Evolutionary conservation across 2,113 vertebrate genomes (phyloP).

Genomic region (Stegastes partitus): DNA sequence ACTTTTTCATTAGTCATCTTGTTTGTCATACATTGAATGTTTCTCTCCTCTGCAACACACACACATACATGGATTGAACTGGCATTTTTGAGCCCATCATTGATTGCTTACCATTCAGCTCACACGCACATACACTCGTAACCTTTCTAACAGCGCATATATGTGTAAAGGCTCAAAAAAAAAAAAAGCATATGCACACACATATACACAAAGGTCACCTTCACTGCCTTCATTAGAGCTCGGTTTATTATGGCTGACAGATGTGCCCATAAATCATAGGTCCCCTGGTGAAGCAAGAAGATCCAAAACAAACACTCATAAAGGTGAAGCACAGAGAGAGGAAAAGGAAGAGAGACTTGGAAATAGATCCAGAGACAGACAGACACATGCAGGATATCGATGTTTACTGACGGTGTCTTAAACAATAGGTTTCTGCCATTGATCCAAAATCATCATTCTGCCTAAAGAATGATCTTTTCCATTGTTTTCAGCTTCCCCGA

Average conservation of each 20-base stretch:
- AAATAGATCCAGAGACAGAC: background rate
- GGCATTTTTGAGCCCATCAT: slow-evolving; percentile 23
- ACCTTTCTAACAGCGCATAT: slow-evolving; percentile 30
- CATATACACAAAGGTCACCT: slow-evolving; percentile 78
- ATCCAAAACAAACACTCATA: slow-evolving; percentile 69
- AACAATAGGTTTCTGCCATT: background rate
- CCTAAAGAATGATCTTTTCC: slow-evolving; percentile 2
- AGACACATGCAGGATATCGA: slow-evolving; percentile 10
- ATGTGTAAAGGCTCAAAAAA: slow-evolving; percentile 15
- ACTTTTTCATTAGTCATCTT: background rate
- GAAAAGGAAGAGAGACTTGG: background rate
- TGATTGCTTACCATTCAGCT: slow-evolving; percentile 38
- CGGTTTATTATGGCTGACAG: slow-evolving; percentile 78
- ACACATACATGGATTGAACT: background rate
- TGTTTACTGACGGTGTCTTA: slow-evolving; percentile 15
- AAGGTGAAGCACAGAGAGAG: slow-evolving; percentile 31
- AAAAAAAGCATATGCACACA: background rate
- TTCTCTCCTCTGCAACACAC: background rate
- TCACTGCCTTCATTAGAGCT: slow-evolving; percentile 74
- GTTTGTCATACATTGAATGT: background rate
- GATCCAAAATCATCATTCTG: background rate
- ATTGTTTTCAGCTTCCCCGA: background rate
- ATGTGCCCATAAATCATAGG: slow-evolving; percentile 80
- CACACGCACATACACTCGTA: background rate
- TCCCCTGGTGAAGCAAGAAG: slow-evolving; percentile 55